phyloP scores from a whole-genome alignment of 2,113 vertebrate species.

The Phalacrocorax brasilianus region DNA sequence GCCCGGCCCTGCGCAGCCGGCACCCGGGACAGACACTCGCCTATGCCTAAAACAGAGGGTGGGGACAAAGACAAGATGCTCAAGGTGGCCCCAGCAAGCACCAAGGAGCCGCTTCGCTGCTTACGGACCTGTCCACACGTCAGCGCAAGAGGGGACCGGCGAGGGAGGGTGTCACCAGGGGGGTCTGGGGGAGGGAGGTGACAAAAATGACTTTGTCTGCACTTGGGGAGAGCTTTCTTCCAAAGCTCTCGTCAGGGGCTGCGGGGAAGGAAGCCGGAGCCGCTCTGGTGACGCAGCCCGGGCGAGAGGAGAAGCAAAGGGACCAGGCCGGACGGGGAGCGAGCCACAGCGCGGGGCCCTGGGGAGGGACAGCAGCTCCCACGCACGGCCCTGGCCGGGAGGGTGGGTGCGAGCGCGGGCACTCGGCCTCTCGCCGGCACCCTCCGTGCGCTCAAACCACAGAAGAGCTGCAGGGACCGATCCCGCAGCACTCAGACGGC shows the following conservation, averaged over 20 bases:
- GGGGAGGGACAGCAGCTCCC: not conserved
- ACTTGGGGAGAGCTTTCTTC: not conserved
- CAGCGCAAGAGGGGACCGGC: not conserved
- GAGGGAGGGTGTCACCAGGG: not conserved
- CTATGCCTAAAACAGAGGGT: not conserved
- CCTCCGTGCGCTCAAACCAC: fast-evolving
- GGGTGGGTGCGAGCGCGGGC: fast-evolving
- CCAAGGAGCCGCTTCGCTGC: not conserved
- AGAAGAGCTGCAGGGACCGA: not conserved
- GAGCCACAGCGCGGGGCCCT: fast-evolving
- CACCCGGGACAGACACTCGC: not conserved
- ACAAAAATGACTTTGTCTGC: not conserved
- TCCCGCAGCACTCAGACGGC: fast-evolving
- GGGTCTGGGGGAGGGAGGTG: not conserved
- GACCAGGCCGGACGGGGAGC: not conserved
- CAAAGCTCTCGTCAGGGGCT: fast-evolving
- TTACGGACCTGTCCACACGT: fast-evolving
- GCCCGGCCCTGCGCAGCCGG: not conserved
- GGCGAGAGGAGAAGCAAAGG: not conserved
- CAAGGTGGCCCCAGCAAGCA: not conserved
- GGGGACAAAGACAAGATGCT: not conserved
- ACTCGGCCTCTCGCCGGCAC: not conserved
- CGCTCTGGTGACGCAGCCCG: not conserved
- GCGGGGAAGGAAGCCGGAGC: not conserved
- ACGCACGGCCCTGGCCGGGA: fast-evolving